Base-by-base conservation (phyloP, 2,113 vertebrate genomes). In the Chaetorhynchus papuensis region DNA sequence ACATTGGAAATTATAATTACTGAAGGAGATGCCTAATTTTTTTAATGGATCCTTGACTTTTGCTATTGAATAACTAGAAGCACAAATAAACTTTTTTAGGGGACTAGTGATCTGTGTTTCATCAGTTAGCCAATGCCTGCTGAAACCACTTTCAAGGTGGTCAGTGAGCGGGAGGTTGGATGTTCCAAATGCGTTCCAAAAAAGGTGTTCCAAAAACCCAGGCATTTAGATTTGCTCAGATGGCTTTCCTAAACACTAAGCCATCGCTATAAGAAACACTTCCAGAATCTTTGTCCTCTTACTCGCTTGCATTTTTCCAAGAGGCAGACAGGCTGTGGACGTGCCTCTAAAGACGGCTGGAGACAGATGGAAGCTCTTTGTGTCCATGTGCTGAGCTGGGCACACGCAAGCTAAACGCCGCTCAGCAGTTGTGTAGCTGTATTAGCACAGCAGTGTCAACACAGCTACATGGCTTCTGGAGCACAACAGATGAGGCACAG, bases 391-490 rank as follows among this genome's bases (percentile, higher is more conserved):
- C 96, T 92, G 94, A 94, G 95, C 27, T 76, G 94, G 94, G 76
- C 93, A 87, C 1, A 91, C 13, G 9, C 83, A 92, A 87, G 69
- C 89, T 47, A 87, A 96, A 78, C 0, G 8, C 87, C 44, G 82
- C 80, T 94, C 91, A 78, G 94, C 89, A 71, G 57, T 89, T 42
- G 76, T 39, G 54, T 41, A 47, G 80, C 86, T 84, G 76, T 71
- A 33, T 89, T 90, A 94, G 80, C 95, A 95, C 60, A 86, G 95
- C 83, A 88, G 88, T 71, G 83, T 95, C 93, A 95, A 97, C 89
- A 95, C 44, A 68, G 83, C 89, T 71, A 89, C 57, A 41, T 6
- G 52, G 30, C 86, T 95, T 93, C 86, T 95, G 87, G 80, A 92
- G 72, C 80, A 93, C 86, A 96, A 84, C 94, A 93, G 94, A 96